Evolutionary conservation across 2,888 invertebrate species (phyloP).

Genomic region (Zootermopsis nevadensis): DNA sequence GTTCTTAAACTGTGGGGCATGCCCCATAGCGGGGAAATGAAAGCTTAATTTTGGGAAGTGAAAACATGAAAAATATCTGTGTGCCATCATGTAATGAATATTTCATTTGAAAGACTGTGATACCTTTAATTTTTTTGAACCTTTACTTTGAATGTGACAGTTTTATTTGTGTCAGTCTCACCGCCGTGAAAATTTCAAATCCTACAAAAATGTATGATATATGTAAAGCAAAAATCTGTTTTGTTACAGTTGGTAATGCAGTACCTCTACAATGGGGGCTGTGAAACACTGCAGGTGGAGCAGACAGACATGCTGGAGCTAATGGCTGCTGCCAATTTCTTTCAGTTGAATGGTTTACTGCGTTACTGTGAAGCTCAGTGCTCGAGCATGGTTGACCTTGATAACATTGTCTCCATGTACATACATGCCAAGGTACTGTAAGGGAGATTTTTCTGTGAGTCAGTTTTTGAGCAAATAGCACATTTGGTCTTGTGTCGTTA

Average conservation of each 20-base stretch:
- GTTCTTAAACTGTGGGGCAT: no score
- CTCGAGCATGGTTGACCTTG: constrained; percentile 84
- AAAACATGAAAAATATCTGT: no score
- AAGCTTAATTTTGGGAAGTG: no score
- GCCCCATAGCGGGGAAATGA: no score
- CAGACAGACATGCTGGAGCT: constrained; percentile 86
- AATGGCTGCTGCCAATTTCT: constrained; percentile 92
- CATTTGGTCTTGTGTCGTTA: no score
- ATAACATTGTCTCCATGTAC: constrained; percentile 92
- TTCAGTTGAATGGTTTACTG: constrained; percentile 86
- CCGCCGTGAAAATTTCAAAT: neutral
- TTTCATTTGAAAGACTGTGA: no score
- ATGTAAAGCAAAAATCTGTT: constrained; percentile 8
- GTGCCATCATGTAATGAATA: no score
- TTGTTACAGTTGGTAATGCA: constrained; percentile 86
- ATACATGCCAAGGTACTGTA: constrained; percentile 86
- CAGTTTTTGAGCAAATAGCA: no score
- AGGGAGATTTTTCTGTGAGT: neutral
- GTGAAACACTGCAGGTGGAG: constrained; percentile 80
- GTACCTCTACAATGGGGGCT: constrained; percentile 91
- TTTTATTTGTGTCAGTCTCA: no score
- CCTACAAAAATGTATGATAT: neutral
- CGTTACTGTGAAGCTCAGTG: constrained; percentile 88
- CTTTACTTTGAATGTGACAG: no score
- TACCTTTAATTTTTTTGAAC: no score